Evolutionary conservation across 2,888 invertebrate species (phyloP), one percentile per base, ranked within the genome.

Genomic region (Neoaliturus tenellus): DNA sequence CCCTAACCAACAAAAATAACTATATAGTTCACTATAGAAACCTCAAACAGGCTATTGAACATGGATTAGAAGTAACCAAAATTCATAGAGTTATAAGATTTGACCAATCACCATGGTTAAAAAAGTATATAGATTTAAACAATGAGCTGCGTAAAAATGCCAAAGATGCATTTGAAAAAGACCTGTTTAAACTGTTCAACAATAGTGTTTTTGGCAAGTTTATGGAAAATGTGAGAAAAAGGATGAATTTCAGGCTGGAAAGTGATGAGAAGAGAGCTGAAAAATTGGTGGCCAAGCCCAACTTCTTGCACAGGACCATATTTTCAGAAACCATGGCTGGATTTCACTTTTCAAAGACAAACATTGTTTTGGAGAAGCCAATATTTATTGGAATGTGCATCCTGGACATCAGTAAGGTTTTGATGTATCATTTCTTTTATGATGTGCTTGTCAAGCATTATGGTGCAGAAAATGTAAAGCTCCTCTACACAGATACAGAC

Each of bases 11-110:
- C 67, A 89, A 89, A 85, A 20, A 39, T 39, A 86, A 88, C 14
- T 89, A 89, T 80, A 81, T 89, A 0, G 88, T 14, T 86, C 88
- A 62, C 86, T 89, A 81, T 87, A 87, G 84, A 51, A 90, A 10
- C 67, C 87, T 35, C 69, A 39, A 33, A 89, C 87, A 87, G 89
- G 33, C 88, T 5, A 23, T 35, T 2, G 39, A 8, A 41, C 20
- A n/a, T 6, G 67, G 35, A 31, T 14, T 33, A 8, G 5, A n/a
- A 14, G 3, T 67, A 1, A 67, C 12, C 1, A 75, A 75, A 88
- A 87, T 89, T 20, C 88, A 89, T 84, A 80, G 88, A 14, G 84
- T 88, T n/a, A 73, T 89, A n/a, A 23, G 83, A 44, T 89, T 89
- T 84, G 82, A 84, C 23, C 89, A 89, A 87, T 87, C 87, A 6